Evolutionary conservation across 2,888 invertebrate genomes (phyloP).

Genomic region (Mechanitis mazaeus): DNA sequence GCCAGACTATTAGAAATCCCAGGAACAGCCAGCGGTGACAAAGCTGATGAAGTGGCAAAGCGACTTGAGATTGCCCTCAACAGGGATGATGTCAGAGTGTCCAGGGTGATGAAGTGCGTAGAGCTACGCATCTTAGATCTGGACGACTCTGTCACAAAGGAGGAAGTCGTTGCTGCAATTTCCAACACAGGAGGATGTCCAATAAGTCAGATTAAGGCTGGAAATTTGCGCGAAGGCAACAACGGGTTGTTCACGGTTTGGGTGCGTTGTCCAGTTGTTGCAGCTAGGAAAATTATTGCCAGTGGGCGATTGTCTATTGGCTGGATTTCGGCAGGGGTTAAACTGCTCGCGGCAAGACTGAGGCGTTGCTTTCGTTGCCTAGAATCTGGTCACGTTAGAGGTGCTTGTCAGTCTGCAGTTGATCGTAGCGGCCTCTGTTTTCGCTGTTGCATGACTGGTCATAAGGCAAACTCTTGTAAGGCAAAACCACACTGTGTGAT

Average conservation of each 20-base stretch:
- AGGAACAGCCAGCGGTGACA: conserved; percentile 6
- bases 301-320: conserved; percentile 21
- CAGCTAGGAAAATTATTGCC: conserved; percentile 21
- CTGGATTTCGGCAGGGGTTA: conserved; percentile 22
- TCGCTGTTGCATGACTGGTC: conserved; percentile 25
- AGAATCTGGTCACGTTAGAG: conserved; percentile 18
- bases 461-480: conserved; percentile 10
- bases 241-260: conserved; percentile 1
- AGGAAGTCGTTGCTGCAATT: conserved; percentile 16
- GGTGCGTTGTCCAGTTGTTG: conserved; percentile 20
- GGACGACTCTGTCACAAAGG: conserved; percentile 14
- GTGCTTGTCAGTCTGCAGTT: conserved; percentile 12
- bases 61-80: conserved; percentile 9
- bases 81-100: conserved; percentile 9
- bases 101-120: conserved; percentile 15
- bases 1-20: conserved; percentile 10
- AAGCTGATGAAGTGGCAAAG: conserved; percentile 1
- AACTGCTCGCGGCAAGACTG: conserved; percentile 11
- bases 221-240: conserved; percentile 1
- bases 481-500: conserved; percentile 3
- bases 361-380: conserved; percentile 26
- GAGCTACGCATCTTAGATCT: conserved; percentile 16
- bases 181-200: conserved; percentile 17
- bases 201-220: conserved; percentile 1
- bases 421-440: conserved; percentile 17